These are phyloP conservation scores for Amia ocellicauda DNA, from an alignment of 2,113 vertebrate species.

Conservation along the genomic window DNA sequence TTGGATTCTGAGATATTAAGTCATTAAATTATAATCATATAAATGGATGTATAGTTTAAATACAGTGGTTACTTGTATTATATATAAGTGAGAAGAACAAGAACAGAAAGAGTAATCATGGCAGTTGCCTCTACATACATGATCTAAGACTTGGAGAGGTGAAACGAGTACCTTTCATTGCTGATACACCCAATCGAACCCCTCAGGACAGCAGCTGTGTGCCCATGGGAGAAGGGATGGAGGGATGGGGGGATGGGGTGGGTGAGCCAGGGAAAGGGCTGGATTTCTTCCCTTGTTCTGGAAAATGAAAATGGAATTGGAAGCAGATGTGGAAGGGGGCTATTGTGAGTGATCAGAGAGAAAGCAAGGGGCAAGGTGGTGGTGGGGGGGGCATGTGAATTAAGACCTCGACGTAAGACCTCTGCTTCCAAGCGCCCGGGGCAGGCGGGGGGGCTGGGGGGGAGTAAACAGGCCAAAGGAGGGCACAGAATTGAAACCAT, in stretches of 20 bases:
- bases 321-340: constrained; percentile 55
- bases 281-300: constrained; percentile 34
- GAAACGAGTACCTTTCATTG: neutral
- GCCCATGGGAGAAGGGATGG: constrained; percentile 46
- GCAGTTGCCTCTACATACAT: too few relatives aligned
- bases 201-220: constrained; percentile 20
- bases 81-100: too few relatives aligned
- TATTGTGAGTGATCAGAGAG: constrained; percentile 53
- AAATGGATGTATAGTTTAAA: too few relatives aligned
- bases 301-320: constrained; percentile 55
- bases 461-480: constrained; percentile 27
- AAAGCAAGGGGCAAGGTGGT: constrained; percentile 20
- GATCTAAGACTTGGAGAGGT: too few relatives aligned
- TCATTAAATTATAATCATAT: too few relatives aligned
- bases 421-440: constrained; percentile 56
- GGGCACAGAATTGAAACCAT: constrained; percentile 48
- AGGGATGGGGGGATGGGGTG: constrained; percentile 27
- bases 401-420: constrained; percentile 57
- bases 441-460: constrained; percentile 30
- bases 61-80: too few relatives aligned
- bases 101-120: too few relatives aligned
- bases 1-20: too few relatives aligned
- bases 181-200: neutral
- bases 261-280: neutral
- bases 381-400: constrained; percentile 62